Percentiles rank a stretch among this genome's conserved stretches.
Conservation (phyloP, 2,888 invertebrate genomes). For the Trichacis sp. region DNA sequence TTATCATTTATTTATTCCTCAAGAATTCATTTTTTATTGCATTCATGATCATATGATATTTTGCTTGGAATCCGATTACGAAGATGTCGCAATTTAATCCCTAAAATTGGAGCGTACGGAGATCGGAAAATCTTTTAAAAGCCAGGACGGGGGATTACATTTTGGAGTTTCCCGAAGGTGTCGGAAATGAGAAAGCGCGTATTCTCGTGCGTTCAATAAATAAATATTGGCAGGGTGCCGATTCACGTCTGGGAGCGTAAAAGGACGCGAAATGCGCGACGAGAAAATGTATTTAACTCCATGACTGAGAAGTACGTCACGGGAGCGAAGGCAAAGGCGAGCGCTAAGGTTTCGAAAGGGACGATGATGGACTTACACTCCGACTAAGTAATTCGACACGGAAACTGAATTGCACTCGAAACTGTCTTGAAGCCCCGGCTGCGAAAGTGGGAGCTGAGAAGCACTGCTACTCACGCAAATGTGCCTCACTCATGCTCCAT, state of each 20-base stretch:
- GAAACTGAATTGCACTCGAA: constrained; percentile 50
- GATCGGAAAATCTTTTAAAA: not conserved
- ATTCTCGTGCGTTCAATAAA: constrained; percentile 29
- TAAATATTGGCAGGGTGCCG: constrained; percentile 36
- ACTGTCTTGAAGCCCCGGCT: constrained; percentile 27
- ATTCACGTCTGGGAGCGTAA: constrained; percentile 8
- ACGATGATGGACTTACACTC: constrained; percentile 41
- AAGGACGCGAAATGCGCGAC: constrained; percentile 26
- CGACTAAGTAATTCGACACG: constrained; percentile 54
- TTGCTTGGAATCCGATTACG: too few relatives aligned
- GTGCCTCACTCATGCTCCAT: too few relatives aligned
- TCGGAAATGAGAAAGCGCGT: constrained; percentile 27
- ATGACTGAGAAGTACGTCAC: constrained; percentile 15
- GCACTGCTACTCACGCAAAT: too few relatives aligned
- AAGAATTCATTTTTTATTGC: too few relatives aligned
- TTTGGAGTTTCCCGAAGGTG: constrained; percentile 17
- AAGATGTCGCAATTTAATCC: too few relatives aligned
- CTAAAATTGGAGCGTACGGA: too few relatives aligned
- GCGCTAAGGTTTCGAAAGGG: not conserved
- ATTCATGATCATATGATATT: too few relatives aligned
- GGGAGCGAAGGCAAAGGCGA: constrained; percentile 12
- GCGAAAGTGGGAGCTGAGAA: too few relatives aligned
- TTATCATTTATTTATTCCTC: too few relatives aligned
- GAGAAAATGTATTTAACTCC: constrained; percentile 36
- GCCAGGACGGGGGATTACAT: not conserved